phyloP scores from a whole-genome alignment of 1,140 invertebrate genomes.

The Trichonephila clavipes region DNA sequence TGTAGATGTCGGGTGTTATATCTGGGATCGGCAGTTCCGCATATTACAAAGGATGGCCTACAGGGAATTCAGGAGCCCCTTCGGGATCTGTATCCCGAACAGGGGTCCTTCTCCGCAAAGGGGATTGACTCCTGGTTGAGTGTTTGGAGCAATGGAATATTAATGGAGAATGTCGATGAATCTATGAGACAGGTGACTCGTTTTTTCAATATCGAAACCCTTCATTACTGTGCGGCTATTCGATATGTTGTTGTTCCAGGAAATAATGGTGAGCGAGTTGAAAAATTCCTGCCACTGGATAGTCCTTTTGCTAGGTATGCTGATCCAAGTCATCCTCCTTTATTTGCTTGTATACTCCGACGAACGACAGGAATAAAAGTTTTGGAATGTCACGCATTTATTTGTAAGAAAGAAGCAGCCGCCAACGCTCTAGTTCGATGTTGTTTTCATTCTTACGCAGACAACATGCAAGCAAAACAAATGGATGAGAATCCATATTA shows the following conservation, averaged over 20 bases:
- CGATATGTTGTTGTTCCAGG: slow-evolving; percentile 87
- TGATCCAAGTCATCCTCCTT: slow-evolving; percentile 89
- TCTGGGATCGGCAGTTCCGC: slow-evolving; percentile 97
- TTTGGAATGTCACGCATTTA: slow-evolving; percentile 99
- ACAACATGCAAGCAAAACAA: slow-evolving; percentile 92
- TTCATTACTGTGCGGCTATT: slow-evolving; percentile 99
- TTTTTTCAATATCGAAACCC: slow-evolving; percentile 97
- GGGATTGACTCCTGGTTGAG: slow-evolving; percentile 98
- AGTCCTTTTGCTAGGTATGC: slow-evolving; percentile 94
- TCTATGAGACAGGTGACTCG: slow-evolving; percentile 95
- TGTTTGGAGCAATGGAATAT: slow-evolving; percentile 97
- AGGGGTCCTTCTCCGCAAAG: slow-evolving; percentile 87
- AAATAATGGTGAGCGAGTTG: slow-evolving; percentile 82
- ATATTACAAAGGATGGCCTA: slow-evolving; percentile 97
- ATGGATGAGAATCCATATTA: slow-evolving; percentile 80
- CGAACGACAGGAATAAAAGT: slow-evolving; percentile 99
- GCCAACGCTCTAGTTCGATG: slow-evolving; percentile 95
- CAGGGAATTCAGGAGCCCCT: slow-evolving; percentile 98
- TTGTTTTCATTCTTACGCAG: slow-evolving; percentile 97
- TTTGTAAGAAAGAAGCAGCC: slow-evolving; percentile 96
- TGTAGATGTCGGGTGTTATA: slow-evolving; percentile 98
- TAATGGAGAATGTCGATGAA: slow-evolving; percentile 98
- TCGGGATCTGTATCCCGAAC: slow-evolving; percentile 96
- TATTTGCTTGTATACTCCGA: slow-evolving; percentile 97
- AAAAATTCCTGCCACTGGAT: slow-evolving; percentile 96